These are phyloP conservation scores for Platysternon megacephalum DNA, from an alignment of 2,113 vertebrate species.

Conservation along the genomic window DNA sequence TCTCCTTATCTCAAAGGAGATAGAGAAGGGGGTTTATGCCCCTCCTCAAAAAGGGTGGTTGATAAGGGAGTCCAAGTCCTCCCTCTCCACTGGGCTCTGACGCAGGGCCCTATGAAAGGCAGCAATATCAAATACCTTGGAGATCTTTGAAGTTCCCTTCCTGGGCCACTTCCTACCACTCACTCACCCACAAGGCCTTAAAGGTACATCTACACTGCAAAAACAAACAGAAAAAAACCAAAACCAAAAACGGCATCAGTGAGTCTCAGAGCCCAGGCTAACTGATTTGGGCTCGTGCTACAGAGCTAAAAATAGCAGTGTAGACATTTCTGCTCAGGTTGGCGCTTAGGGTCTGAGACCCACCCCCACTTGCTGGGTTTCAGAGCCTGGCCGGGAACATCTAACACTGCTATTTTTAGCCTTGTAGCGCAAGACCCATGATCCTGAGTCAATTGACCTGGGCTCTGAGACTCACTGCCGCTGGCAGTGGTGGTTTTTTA, in stretches of 20 bases:
- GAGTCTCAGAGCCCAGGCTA: not conserved
- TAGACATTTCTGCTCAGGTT: not conserved
- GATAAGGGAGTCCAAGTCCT: no score
- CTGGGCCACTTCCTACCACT: no score
- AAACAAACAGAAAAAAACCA: not conserved
- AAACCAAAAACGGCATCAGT: not conserved
- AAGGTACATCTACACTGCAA: no score
- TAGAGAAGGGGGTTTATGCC: no score
- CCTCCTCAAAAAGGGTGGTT: no score
- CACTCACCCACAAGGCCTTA: no score
- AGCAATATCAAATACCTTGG: no score
- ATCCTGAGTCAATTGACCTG: not conserved
- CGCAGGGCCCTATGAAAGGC: no score
- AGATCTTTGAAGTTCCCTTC: no score
- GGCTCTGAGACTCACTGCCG: not conserved
- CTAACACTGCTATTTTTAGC: not conserved
- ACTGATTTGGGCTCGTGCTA: not conserved
- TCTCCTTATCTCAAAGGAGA: no score
- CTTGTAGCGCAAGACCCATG: not conserved
- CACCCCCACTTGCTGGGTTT: not conserved
- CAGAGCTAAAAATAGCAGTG: not conserved
- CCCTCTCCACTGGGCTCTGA: no score
- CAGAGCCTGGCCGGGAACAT: not conserved
- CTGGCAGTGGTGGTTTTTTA: not conserved
- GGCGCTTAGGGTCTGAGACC: not conserved